phyloP scores from a whole-genome alignment of 2,113 vertebrate genomes.

The Martes martes region DNA sequence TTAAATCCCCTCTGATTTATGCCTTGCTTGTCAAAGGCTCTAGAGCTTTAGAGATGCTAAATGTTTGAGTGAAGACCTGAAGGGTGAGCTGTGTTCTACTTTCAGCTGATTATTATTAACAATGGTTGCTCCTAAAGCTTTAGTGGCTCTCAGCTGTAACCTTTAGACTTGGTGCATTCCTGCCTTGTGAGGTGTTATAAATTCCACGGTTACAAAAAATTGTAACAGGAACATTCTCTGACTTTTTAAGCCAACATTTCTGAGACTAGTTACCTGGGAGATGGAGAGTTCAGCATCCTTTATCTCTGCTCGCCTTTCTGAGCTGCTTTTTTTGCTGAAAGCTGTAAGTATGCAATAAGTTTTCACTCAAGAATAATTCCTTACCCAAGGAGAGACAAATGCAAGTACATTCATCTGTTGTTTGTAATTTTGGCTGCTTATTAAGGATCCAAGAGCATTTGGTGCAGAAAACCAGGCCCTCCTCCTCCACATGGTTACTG shows the following conservation, averaged over 20 bases:
- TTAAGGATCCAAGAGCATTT: constrained; percentile 12
- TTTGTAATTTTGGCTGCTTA: constrained; percentile 39
- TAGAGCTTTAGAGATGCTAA: neutral
- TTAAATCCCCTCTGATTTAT: constrained; percentile 47
- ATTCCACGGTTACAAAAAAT: neutral
- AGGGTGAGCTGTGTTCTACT: neutral
- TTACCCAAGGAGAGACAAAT: constrained; percentile 19
- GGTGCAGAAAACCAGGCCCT: neutral
- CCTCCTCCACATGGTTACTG: constrained; percentile 41
- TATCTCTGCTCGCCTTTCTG: neutral
- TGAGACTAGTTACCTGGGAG: constrained; percentile 1
- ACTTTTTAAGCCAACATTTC: constrained; percentile 4
- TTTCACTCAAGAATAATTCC: constrained; percentile 4
- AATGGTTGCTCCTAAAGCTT: neutral
- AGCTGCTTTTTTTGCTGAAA: neutral
- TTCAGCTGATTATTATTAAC: constrained; percentile 5
- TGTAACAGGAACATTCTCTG: neutral
- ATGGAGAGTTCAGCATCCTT: constrained; percentile 26
- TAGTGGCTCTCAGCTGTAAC: constrained; percentile 18
- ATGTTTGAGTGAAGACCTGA: neutral
- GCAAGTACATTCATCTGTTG: neutral
- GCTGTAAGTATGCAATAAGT: neutral
- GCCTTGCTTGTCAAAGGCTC: constrained; percentile 22
- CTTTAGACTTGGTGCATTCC: constrained; percentile 23
- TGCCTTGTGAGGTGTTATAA: constrained; percentile 52